Evolutionary conservation across 1,140 invertebrate genomes (phyloP).

Genomic region (Ridgeia piscesae): DNA sequence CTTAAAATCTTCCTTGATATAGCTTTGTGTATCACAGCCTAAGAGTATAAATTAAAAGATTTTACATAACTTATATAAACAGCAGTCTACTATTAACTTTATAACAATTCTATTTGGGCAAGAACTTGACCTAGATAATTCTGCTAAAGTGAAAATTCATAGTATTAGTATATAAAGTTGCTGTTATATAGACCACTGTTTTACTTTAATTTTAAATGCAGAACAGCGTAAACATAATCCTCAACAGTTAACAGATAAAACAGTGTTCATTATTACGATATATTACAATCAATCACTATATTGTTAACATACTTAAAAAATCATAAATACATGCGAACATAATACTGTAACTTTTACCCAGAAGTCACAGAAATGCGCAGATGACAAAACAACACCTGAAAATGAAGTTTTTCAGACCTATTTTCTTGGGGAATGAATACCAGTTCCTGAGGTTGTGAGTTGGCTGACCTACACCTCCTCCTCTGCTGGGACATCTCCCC

Average conservation of each 20-base stretch:
- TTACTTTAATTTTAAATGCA: neutral
- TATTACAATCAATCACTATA: too few relatives aligned
- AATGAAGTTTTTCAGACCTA: neutral
- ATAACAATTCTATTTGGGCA: neutral
- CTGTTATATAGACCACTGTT: neutral
- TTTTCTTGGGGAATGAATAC: neutral
- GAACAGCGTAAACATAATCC: neutral
- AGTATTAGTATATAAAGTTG: neutral
- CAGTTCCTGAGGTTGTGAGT: neutral
- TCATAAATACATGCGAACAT: too few relatives aligned
- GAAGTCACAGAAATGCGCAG: neutral
- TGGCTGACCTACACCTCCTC: neutral
- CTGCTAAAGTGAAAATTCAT: neutral
- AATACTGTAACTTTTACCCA: neutral
- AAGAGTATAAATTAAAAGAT: neutral
- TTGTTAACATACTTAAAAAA: too few relatives aligned
- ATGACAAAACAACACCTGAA: neutral
- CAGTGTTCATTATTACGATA: neutral
- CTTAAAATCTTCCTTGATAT: neutral
- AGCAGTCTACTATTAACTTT: neutral
- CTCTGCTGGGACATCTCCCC: neutral
- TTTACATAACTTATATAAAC: neutral
- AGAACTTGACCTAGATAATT: neutral
- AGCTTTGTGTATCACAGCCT: neutral
- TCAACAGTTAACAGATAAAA: neutral